phyloP scores from a whole-genome alignment of 1,140 invertebrate genomes.

The Oscheius sp. region DNA sequence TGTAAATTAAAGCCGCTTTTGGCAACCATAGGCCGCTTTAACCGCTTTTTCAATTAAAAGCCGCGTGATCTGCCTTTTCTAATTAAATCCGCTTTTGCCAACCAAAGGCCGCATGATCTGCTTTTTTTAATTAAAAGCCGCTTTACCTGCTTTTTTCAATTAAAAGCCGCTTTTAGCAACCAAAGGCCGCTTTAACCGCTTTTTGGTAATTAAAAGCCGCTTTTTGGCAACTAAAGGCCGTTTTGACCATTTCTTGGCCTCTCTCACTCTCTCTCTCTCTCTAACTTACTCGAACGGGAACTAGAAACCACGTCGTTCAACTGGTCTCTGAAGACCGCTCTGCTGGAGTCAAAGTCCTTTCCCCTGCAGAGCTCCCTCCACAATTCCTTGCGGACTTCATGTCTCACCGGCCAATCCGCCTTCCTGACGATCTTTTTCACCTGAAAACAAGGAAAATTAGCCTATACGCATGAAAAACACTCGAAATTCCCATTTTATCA shows the following conservation, averaged over 20 bases:
- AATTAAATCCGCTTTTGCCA: too few relatives aligned
- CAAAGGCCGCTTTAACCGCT: too few relatives aligned
- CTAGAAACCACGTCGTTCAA: constrained; percentile 49
- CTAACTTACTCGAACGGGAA: too few relatives aligned
- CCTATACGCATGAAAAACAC: background rate
- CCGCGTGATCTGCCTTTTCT: too few relatives aligned
- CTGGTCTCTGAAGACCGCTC: constrained; percentile 45
- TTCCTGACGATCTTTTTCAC: constrained; percentile 57
- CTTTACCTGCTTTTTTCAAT: too few relatives aligned
- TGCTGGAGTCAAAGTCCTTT: constrained; percentile 55
- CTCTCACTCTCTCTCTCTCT: constrained; percentile 46
- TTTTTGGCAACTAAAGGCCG: background rate
- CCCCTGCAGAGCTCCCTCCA: constrained; percentile 51
- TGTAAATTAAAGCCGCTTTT: too few relatives aligned
- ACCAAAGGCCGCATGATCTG: too few relatives aligned
- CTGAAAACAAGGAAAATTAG: constrained; percentile 37
- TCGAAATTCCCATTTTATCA: background rate
- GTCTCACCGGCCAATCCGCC: constrained; percentile 56
- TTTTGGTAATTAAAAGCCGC: background rate
- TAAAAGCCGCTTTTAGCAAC: too few relatives aligned
- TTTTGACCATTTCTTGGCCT: constrained; percentile 7
- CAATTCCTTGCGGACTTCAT: constrained; percentile 53
- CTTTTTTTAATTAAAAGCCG: too few relatives aligned
- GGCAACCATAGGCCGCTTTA: too few relatives aligned
- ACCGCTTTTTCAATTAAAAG: too few relatives aligned